Evolutionary conservation across 2,113 vertebrate species (phyloP), one percentile per base, ranked within the genome.

Genomic region (Rhadina sibilatrix): DNA sequence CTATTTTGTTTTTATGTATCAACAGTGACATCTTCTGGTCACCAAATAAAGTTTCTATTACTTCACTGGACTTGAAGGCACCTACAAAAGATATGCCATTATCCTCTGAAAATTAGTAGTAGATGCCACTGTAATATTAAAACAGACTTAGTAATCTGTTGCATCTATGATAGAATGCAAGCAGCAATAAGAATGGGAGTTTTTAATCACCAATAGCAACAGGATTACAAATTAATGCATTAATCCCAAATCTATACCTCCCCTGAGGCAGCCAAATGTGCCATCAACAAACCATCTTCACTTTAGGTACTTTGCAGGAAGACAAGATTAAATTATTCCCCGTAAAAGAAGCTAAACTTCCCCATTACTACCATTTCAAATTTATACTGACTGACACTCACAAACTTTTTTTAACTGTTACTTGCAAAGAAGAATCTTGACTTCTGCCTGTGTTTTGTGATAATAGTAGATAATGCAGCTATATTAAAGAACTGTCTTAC

Each of bases 21-120:
- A 92, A 87, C 22, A 85, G 77, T 22, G 89, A 92, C 96, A 96
- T 49, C 94, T 92, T 49, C 87, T 5, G 91, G 94, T 17, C 89
- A 69, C 52, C 35, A 53, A 69, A 14, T 6, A 47, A n/a, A 56
- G 9, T 15, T 68, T 64, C 47, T 35, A 13, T 6, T 35, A 54
- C 28, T 61, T 19, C 49, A 44, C 9, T 28, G 6, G 24, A 35
- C 66, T 78, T 50, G 17, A 54, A 69, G 37, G 7, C 60, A 25
- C 5, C 10, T 37, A 65, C 60, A 37, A 4, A 83, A 70, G 6
- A 56, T 25, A 81, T 4, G n/a, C 10, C 20, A 35, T 31, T 56
- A 57, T 49, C 8, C 15, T 54, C 42, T 83, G 21, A 91, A 82
- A 87, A 70, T n/a, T 7, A 76, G 17, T 28, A 86, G 12, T 50